Percentiles rank a stretch among this genome's conserved stretches.
Conservation (phyloP, 1,140 invertebrate species). For the Archegozetes longisetosus region DNA sequence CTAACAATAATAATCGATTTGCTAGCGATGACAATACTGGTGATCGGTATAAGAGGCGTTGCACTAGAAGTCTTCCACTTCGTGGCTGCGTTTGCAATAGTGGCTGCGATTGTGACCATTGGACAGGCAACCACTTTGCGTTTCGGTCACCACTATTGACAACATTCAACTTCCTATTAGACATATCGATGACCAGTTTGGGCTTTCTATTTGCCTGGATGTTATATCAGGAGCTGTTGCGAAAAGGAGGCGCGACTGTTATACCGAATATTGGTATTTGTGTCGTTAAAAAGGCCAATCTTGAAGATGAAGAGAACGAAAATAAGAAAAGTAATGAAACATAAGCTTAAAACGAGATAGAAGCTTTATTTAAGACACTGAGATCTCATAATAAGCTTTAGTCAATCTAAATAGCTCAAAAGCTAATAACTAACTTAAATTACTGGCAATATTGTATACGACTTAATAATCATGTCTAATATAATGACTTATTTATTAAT, state of each 20-base stretch:
- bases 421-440: too few relatives aligned
- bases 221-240: background rate
- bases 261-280: too few relatives aligned
- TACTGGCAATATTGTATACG: too few relatives aligned
- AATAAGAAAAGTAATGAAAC: too few relatives aligned
- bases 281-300: too few relatives aligned
- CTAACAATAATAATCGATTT: background rate
- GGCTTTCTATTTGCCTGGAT: background rate
- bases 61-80: background rate
- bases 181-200: background rate
- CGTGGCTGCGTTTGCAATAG: background rate
- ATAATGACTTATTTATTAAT: too few relatives aligned
- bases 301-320: too few relatives aligned
- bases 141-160: background rate
- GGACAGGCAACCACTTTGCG: slow-evolving; percentile 1
- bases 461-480: too few relatives aligned
- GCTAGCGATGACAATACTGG: background rate
- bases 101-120: background rate
- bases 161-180: background rate
- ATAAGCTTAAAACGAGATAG: too few relatives aligned
- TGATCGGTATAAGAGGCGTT: slow-evolving; percentile 1
- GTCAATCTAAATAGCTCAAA: too few relatives aligned
- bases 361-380: too few relatives aligned
- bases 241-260: background rate
- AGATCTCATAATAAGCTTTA: too few relatives aligned